These are phyloP conservation scores for Diachasma alloeum DNA, from an alignment of 1,140 invertebrate species.

Conservation along the genomic window DNA sequence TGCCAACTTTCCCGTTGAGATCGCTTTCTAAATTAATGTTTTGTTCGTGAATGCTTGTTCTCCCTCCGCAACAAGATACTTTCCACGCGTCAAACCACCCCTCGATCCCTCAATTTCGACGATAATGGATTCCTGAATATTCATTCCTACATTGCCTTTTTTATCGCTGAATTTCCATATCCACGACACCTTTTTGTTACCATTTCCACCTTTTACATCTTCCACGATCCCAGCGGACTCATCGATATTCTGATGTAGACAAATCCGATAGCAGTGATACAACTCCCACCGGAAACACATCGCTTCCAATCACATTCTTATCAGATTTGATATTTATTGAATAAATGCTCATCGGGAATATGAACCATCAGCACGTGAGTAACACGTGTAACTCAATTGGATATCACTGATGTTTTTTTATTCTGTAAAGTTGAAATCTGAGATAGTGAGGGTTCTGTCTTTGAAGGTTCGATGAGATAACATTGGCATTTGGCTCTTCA, in stretches of 20 bases:
- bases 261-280: not conserved
- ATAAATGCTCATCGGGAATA: not conserved
- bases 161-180: not conserved
- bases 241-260: not conserved
- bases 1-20: no score
- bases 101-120: not conserved
- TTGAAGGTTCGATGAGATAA: no score
- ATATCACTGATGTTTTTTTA: not conserved
- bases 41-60: no score
- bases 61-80: not conserved
- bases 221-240: not conserved
- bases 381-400: not conserved
- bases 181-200: not conserved
- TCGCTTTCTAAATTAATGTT: no score
- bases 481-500: no score
- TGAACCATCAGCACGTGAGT: no score
- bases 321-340: not conserved
- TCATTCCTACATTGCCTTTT: not conserved
- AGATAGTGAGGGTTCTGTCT: no score
- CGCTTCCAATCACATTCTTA: not conserved
- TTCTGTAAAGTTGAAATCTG: no score
- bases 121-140: not conserved
- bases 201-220: not conserved
- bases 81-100: not conserved
- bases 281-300: conserved; percentile 11